phyloP scores from a whole-genome alignment of 2,797 vertebrate species.

The Halcyon chelicuti region DNA sequence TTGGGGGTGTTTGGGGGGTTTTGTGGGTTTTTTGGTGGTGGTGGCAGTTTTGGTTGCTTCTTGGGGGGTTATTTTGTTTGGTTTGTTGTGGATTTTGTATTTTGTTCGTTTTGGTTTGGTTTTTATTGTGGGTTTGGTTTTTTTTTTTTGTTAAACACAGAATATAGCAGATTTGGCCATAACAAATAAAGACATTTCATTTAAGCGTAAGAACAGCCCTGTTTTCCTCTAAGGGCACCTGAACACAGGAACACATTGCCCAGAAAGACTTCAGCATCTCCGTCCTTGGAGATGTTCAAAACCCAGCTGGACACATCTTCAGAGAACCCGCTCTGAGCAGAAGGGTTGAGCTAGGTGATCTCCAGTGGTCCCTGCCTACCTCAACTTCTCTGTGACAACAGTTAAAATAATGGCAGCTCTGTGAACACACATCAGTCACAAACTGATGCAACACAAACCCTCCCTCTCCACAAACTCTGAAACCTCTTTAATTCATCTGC shows the following conservation, averaged over 20 bases:
- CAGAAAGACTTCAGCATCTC: background rate
- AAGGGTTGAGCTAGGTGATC: background rate
- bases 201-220: background rate
- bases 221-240: background rate
- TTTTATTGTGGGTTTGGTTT: too few species aligned
- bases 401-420: background rate
- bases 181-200: background rate
- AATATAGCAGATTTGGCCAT: background rate
- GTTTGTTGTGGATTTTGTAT: too few species aligned
- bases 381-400: background rate
- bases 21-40: background rate
- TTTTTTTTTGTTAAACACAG: background rate
- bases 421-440: accelerated
- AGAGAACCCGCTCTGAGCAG: background rate
- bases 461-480: background rate
- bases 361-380: background rate
- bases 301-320: background rate
- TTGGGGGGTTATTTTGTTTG: too few species aligned
- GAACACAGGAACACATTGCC: background rate
- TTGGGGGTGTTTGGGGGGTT: too few species aligned
- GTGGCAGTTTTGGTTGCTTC: too few species aligned
- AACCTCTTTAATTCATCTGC: background rate
- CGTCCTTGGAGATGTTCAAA: background rate
- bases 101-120: too few species aligned
- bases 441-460: background rate